Evolutionary conservation across 1,140 invertebrate species (phyloP).

Genomic region (Ceratina japonica): DNA sequence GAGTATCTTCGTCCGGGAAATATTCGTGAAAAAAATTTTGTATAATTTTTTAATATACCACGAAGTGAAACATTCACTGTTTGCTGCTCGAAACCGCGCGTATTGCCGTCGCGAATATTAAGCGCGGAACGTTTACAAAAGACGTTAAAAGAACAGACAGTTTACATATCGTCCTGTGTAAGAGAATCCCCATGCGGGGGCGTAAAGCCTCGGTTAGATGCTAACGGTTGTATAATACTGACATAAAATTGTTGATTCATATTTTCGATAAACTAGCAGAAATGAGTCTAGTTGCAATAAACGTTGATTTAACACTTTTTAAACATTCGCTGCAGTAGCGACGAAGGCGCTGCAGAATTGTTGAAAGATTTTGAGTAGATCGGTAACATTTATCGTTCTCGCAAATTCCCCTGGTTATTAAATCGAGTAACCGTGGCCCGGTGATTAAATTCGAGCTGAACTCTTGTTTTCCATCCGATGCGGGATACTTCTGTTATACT

Average conservation of each 20-base stretch:
- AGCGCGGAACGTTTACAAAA: background rate
- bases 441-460: background rate
- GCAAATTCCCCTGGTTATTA: conserved; percentile 25
- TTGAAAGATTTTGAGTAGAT: too few relatives aligned
- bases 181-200: background rate
- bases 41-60: too few relatives aligned
- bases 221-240: background rate
- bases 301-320: conserved; percentile 30
- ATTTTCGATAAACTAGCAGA: background rate
- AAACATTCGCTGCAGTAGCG: conserved; percentile 5
- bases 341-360: background rate
- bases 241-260: conserved; percentile 9
- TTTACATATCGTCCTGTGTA: background rate
- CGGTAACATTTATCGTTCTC: conserved; percentile 18
- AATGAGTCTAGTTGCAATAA: background rate
- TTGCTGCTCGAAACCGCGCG: background rate
- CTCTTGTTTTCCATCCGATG: background rate
- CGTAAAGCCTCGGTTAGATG: background rate
- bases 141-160: background rate
- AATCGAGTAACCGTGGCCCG: conserved; percentile 10
- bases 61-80: background rate
- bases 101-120: background rate
- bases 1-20: too few relatives aligned
- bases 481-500: too few relatives aligned
- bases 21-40: too few relatives aligned